These are phyloP conservation scores for Poecilobothrus nobilitatus DNA, from an alignment of 2,888 invertebrate genomes.

Conservation along the genomic window DNA sequence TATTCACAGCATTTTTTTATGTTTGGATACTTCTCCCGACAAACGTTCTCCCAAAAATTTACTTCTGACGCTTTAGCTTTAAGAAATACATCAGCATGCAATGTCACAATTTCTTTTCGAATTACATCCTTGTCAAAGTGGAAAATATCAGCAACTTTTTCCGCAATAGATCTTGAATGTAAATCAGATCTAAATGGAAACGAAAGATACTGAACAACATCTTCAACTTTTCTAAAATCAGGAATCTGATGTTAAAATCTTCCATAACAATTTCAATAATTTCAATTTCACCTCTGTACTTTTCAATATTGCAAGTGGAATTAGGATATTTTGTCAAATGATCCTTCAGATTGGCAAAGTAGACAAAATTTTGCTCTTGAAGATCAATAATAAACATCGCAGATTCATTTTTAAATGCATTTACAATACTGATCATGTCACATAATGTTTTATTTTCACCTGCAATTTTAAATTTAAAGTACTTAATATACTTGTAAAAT, in stretches of 20 bases:
- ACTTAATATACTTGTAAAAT: slow-evolving; percentile 12
- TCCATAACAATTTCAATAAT: background rate
- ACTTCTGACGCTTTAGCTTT: no score
- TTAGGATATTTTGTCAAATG: background rate
- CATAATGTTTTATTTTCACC: slow-evolving; percentile 7
- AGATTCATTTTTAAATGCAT: slow-evolving; percentile 9
- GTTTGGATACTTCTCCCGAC: no score
- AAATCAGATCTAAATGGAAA: slow-evolving; percentile 2
- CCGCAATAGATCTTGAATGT: background rate
- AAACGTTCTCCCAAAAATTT: no score
- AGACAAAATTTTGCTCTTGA: background rate
- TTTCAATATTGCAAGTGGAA: background rate
- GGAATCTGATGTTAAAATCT: background rate
- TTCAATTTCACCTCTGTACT: background rate
- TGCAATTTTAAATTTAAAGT: slow-evolving; percentile 14
- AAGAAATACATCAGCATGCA: background rate
- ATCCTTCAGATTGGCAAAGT: slow-evolving; percentile 5
- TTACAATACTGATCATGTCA: slow-evolving; percentile 9
- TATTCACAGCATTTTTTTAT: no score
- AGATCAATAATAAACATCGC: background rate
- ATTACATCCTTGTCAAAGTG: background rate
- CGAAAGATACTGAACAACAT: background rate
- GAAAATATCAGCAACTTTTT: slow-evolving; percentile 1
- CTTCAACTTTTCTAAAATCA: no score
- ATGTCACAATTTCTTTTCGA: background rate